Percentiles rank a stretch among this genome's conserved stretches.
phyloP scores from a whole-genome alignment of 2,888 invertebrate genomes.

The Mythimna vitellina region DNA sequence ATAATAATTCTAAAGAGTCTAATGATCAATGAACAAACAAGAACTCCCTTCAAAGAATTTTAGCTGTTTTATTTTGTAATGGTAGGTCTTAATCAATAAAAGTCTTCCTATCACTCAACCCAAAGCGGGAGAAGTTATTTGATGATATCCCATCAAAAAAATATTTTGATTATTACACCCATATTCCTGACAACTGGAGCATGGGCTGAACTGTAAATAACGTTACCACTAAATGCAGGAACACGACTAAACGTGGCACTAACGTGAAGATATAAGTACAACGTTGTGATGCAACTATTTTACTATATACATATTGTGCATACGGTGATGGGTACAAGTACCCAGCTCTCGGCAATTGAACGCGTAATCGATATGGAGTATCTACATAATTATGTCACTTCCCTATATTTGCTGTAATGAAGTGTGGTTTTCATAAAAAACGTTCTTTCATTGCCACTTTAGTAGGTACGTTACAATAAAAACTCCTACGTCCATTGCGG shows the following conservation, averaged over 20 bases:
- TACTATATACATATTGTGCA: constrained; percentile 12
- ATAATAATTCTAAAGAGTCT: no score
- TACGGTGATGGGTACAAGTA: constrained; percentile 24
- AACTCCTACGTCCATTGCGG: no score
- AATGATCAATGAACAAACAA: no score
- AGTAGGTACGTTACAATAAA: no score
- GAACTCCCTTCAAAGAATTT: no score
- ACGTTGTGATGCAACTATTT: constrained; percentile 37
- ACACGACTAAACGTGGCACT: constrained; percentile 40
- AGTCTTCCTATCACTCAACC: no score
- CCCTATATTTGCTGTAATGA: background rate
- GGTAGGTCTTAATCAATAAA: no score
- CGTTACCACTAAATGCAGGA: constrained; percentile 35
- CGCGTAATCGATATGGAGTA: constrained; percentile 42
- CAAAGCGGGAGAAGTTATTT: no score
- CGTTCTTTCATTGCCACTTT: background rate
- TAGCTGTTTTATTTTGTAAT: no score
- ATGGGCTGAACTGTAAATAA: constrained; percentile 33
- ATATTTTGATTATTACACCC: constrained; percentile 16
- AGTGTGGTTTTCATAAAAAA: constrained; percentile 3
- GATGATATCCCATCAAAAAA: no score
- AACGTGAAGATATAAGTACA: constrained; percentile 5
- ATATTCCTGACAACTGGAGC: constrained; percentile 27
- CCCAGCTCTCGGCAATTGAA: constrained; percentile 18
- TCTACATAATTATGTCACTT: constrained; percentile 37